Conservation (phyloP, 1,140 invertebrate species). For the Pentalonia nigronervosa region DNA sequence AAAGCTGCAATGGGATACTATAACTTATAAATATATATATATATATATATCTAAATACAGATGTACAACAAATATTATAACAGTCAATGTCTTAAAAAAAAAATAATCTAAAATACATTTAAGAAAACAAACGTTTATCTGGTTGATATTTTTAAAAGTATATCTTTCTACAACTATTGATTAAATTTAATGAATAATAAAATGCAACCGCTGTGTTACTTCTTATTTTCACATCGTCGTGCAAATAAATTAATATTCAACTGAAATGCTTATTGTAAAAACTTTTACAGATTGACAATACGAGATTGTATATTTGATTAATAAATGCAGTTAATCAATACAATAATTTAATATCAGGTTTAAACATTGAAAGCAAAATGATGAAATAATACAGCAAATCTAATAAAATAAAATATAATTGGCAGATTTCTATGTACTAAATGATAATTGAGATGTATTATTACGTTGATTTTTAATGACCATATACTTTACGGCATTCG, state of each 20-base stretch:
- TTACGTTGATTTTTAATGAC: too few species aligned
- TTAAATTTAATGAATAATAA: not conserved
- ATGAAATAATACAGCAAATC: not conserved
- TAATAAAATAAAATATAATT: conserved; percentile 3
- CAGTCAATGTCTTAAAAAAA: too few species aligned
- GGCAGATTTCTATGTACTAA: too few species aligned
- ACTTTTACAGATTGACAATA: too few species aligned
- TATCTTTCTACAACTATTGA: not conserved
- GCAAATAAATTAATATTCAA: not conserved
- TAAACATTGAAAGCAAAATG: not conserved
- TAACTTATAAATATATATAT: too few species aligned
- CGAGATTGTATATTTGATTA: not conserved
- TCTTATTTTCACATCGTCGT: not conserved
- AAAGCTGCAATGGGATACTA: too few species aligned
- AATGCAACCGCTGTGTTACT: not conserved
- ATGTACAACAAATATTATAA: too few species aligned
- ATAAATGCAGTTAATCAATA: not conserved
- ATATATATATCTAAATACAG: too few species aligned
- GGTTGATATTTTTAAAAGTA: not conserved
- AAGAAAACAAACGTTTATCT: not conserved
- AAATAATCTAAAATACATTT: not conserved
- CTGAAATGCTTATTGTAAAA: not conserved
- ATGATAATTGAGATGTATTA: not conserved
- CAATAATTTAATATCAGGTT: not conserved
- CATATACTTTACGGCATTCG: not conserved